Conservation (phyloP, 2,113 vertebrate genomes). For the Rhegmatorhina hoffmannsi region DNA sequence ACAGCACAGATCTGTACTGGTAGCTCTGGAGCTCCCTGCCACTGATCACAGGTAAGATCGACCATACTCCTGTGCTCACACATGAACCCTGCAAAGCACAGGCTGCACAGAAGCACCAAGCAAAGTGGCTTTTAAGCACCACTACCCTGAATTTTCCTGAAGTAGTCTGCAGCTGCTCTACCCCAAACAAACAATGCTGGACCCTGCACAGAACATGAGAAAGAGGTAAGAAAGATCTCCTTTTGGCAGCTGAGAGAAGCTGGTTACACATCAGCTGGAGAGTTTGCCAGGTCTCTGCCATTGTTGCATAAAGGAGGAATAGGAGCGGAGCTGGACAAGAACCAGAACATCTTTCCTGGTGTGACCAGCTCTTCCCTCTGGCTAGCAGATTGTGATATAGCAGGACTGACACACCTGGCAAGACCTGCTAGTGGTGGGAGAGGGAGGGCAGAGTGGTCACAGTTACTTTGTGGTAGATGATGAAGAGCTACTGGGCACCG, state of each 20-base stretch:
- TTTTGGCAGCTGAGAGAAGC: not conserved
- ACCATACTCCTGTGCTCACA: not conserved
- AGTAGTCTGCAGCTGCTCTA: not conserved
- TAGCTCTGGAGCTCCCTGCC: not conserved
- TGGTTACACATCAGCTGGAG: not conserved
- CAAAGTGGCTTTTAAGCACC: not conserved
- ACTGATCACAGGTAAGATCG: not conserved
- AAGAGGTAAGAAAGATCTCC: not conserved
- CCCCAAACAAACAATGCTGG: not conserved
- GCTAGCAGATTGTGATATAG: not conserved
- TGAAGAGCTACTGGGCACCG: not conserved
- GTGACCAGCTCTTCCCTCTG: not conserved
- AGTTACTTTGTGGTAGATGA: not conserved
- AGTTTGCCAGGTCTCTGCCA: not conserved
- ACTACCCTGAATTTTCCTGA: not conserved
- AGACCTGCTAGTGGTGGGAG: not conserved
- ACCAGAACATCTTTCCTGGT: not conserved
- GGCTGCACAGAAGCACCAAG: not conserved
- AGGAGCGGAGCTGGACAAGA: not conserved
- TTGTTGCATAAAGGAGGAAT: not conserved
- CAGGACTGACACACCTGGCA: not conserved
- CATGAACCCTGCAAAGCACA: not conserved
- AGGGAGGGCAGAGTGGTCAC: not conserved
- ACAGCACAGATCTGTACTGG: not conserved
- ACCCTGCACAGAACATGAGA: not conserved